Conservation (phyloP, 2,888 invertebrate genomes). For the Netelia virgata region DNA sequence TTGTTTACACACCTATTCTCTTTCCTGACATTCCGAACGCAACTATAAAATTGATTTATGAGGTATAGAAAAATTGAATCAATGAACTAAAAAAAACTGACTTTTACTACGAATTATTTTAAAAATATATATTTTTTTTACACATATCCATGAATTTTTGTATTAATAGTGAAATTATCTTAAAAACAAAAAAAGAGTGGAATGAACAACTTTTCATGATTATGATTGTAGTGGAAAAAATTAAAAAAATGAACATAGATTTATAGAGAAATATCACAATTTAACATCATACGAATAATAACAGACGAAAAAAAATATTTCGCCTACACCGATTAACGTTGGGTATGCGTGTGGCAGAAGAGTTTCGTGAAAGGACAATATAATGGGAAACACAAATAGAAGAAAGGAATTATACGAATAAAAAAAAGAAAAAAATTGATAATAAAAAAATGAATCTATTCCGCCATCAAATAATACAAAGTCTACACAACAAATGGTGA, state of each 20-base stretch:
- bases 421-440: no score
- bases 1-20: slow-evolving; percentile 37
- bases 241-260: slow-evolving; percentile 2
- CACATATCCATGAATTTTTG: slow-evolving; percentile 25
- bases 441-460: slow-evolving; percentile 2
- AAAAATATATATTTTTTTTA: slow-evolving; percentile 13
- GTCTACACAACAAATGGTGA: not conserved
- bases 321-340: not conserved
- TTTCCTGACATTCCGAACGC: slow-evolving; percentile 41
- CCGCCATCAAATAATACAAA: slow-evolving; percentile 7
- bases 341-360: slow-evolving; percentile 28
- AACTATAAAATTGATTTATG: slow-evolving; percentile 37
- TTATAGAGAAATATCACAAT: slow-evolving; percentile 14
- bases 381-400: slow-evolving; percentile 1
- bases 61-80: slow-evolving; percentile 21
- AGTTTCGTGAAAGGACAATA: slow-evolving; percentile 17
- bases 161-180: slow-evolving; percentile 23
- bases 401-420: slow-evolving; percentile 10
- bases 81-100: slow-evolving; percentile 28
- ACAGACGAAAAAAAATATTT: slow-evolving; percentile 18
- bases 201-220: slow-evolving; percentile 19
- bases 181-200: slow-evolving; percentile 19
- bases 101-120: slow-evolving; percentile 23
- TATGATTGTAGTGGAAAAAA: slow-evolving; percentile 17
- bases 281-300: slow-evolving; percentile 12